Base-by-base conservation (phyloP, 2,113 vertebrate species). In the Gymnogyps californianus region DNA sequence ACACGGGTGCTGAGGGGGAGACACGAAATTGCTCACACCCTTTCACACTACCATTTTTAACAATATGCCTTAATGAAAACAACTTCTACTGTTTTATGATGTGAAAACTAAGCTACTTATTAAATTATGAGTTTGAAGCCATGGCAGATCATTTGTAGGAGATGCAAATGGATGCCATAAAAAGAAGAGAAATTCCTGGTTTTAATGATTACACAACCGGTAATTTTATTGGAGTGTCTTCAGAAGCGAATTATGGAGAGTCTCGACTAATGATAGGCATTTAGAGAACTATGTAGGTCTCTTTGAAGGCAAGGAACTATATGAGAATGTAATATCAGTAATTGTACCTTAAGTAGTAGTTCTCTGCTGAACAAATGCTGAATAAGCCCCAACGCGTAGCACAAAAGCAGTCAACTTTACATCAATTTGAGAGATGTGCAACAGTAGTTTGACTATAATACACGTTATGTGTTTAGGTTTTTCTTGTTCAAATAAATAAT, bases 111-210 rank as follows among this genome's bases (percentile, higher is more conserved):
- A 72, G 28, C 15, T 84, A 75, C 13, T 92, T 52, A 70, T 89
- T 93, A 95, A 96, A 95, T 51, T 71, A 61, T 8, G 51, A 17
- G 58, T 84, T 92, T 74, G 89, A 82, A 90, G 87, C 64, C 94
- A 90, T 66, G 67, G 21, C 10, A n/a, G 36, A 32, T 88, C 74
- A 93, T 91, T 97, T 95, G 67, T 47, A 62, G 64, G 22, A 49
- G 28, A n/a, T 87, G 16, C 79, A 77, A 87, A 87, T 69, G 87
- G 38, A 55, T 79, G 40, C 46, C 59, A 72, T 69, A 87, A 90
- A 83, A 81, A 96, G 74, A 85, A 26, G 40, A 89, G 32, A 93
- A 94, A 69, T 52, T 34, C 19, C 36, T 84, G 59, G 10, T 70
- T 95, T 93, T 90, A 58, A 74, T 84, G 40, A 96, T 93, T 71